Evolutionary conservation across 92 coral and sea anemone species (phyloP).

Genomic region (Scolanthus callimorphus): DNA sequence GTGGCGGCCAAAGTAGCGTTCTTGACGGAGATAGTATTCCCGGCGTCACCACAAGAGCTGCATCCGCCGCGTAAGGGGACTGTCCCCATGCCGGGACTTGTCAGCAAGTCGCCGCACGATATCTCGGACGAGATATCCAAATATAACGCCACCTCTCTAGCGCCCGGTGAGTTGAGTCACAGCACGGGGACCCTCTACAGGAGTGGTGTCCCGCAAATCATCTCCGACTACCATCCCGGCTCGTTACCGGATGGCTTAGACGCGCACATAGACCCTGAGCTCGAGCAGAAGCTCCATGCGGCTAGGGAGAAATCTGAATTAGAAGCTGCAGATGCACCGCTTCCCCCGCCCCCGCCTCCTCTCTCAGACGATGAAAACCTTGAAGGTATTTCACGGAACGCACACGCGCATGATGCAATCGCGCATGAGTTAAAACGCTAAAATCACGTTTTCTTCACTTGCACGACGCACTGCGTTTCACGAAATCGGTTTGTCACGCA

Average conservation of each 20-base stretch:
- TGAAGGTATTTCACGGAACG: too few relatives aligned
- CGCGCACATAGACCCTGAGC: conserved; percentile 8
- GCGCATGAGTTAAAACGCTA: too few relatives aligned
- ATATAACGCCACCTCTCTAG: conserved; percentile 88
- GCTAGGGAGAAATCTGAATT: conserved; percentile 20
- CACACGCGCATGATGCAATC: too few relatives aligned
- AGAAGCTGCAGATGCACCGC: conserved; percentile 10
- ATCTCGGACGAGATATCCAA: conserved; percentile 83
- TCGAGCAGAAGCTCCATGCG: conserved; percentile 18
- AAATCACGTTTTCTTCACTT: too few relatives aligned
- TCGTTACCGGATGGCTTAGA: conserved; percentile 13
- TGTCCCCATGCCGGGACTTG: conserved; percentile 89
- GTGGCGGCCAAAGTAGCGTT: conserved; percentile 85
- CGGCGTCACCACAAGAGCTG: conserved; percentile 37
- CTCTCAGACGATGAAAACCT: background rate
- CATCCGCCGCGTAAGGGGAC: conserved; percentile 75
- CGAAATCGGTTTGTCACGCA: too few relatives aligned
- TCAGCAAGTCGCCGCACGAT: conserved; percentile 70
- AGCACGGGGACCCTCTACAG: conserved; percentile 69
- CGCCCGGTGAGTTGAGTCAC: conserved; percentile 88
- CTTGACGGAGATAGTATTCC: conserved; percentile 75
- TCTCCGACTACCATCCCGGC: conserved; percentile 60
- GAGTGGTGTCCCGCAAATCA: conserved; percentile 77
- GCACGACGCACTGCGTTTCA: too few relatives aligned
- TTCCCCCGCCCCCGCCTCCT: background rate